Base-by-base conservation (phyloP, 2,797 vertebrate genomes). In the Sebastolobus altivelis region DNA sequence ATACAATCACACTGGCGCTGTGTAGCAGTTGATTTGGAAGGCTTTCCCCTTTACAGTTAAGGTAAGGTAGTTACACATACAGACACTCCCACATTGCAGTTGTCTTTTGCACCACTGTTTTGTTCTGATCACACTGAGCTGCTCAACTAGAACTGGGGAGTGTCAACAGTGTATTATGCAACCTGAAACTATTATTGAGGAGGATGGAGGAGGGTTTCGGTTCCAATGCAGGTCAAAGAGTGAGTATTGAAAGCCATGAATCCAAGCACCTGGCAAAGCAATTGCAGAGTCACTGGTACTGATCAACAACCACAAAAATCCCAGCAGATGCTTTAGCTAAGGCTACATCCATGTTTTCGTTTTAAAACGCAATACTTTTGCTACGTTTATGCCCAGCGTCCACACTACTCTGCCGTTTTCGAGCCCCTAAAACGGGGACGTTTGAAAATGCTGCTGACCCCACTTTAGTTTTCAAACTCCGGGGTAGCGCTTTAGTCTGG, bases 81-180 rank as follows among this genome's bases (percentile, higher is more conserved):
- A 67, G 62, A 81, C 78, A 77, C 72, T 55, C 73, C 58, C 27
- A 62, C 62, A 58, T 16, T 16, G 22, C 29, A 68, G 52, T 58
- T 12, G 58, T 66, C 13, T 63, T 78, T 72, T 55, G 81, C 54
- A 33, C 38, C 72, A 69, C 33, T 31, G 12, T 58, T 65, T 52
- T 77, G 61, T 75, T 72, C 20, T 59, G 65, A 71, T 69, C 11
- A 20, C 38, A 16, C 2, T 7, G 27, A 75, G 68, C 71, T 73
- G 72, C 75, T 85, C n/a, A 60, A 75, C 60, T 70, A 60, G 76
- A 85, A 80, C 71, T 27, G 4, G 27, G 43, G 27, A 76, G 33
- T 38, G 40, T 76, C 60, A 62, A 78, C 31, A 67, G 68, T 46
- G 2, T 35, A 77, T 81, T 75, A 56, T 37, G 65, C 18, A 83